Conservation (phyloP, 2,113 vertebrate species). For the Ciconia stormi region DNA sequence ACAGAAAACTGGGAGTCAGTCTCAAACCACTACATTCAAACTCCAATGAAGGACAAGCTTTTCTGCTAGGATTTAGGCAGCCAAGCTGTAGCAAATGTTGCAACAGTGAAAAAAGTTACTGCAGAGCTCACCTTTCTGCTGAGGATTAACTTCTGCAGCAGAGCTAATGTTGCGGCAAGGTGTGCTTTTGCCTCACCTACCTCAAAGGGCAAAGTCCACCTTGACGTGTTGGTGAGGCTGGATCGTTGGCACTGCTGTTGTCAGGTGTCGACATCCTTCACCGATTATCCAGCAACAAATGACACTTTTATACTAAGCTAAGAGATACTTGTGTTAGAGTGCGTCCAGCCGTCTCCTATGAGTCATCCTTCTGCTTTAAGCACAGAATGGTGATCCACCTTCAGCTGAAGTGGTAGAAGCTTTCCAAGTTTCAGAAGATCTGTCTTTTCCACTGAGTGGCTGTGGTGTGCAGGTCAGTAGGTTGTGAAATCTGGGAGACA, state of each 20-base stretch:
- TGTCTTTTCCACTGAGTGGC: not conserved
- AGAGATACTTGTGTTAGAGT: not conserved
- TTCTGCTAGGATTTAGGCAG: not conserved
- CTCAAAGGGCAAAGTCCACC: not conserved
- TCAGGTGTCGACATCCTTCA: not conserved
- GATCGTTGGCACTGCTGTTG: not conserved
- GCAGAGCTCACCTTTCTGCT: not conserved
- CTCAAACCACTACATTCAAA: not conserved
- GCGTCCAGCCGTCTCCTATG: not conserved
- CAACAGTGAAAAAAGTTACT: not conserved
- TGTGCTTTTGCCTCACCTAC: not conserved
- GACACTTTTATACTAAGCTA: not conserved
- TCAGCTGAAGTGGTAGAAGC: not conserved
- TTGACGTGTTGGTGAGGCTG: not conserved
- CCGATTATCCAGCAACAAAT: not conserved
- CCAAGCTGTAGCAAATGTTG: not conserved
- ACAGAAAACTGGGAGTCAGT: not conserved
- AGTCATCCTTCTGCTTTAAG: not conserved
- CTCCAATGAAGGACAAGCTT: not conserved
- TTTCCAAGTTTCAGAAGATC: not conserved
- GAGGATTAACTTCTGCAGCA: not conserved
- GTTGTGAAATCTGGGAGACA: not conserved
- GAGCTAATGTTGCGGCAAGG: not conserved
- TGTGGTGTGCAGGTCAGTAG: not conserved
- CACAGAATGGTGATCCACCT: not conserved